Conservation (phyloP, 2,113 vertebrate species). For the Zeus faber region DNA sequence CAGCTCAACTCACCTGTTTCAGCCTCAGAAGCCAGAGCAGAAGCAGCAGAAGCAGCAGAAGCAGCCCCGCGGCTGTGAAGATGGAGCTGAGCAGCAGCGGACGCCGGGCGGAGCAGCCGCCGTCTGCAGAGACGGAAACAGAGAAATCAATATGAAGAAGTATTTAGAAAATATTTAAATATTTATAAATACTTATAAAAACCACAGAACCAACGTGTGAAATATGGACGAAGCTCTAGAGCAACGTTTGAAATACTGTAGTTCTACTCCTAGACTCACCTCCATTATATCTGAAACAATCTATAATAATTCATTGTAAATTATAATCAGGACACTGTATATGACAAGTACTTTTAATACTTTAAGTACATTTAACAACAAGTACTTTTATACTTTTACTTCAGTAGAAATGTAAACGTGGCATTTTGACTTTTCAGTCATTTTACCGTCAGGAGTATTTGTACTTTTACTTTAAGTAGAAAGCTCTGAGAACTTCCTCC, state of each 20-base stretch:
- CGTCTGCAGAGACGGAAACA: slow-evolving; percentile 24
- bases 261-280: too few species aligned
- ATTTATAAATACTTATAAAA: not conserved
- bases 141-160: not conserved
- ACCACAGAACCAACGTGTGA: too few species aligned
- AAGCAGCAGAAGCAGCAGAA: slow-evolving; percentile 38
- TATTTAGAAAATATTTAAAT: not conserved
- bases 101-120: slow-evolving; percentile 39
- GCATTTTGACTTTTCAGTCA: not conserved
- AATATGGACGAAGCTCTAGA: too few species aligned
- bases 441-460: not conserved
- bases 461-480: not conserved
- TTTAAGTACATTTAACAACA: slow-evolving; percentile 2
- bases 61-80: slow-evolving; percentile 32
- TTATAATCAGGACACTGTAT: not conserved
- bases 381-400: not conserved
- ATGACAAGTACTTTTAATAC: too few species aligned
- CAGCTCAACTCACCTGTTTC: slow-evolving; percentile 55
- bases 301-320: not conserved
- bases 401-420: not conserved
- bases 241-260: too few species aligned
- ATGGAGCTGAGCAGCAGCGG: slow-evolving; percentile 49
- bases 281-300: not conserved
- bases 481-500: not conserved
- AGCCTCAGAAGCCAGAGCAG: slow-evolving; percentile 30